These are phyloP conservation scores for Gymnothorax javanicus DNA, from an alignment of 2,797 vertebrate genomes.

Conservation along the genomic window DNA sequence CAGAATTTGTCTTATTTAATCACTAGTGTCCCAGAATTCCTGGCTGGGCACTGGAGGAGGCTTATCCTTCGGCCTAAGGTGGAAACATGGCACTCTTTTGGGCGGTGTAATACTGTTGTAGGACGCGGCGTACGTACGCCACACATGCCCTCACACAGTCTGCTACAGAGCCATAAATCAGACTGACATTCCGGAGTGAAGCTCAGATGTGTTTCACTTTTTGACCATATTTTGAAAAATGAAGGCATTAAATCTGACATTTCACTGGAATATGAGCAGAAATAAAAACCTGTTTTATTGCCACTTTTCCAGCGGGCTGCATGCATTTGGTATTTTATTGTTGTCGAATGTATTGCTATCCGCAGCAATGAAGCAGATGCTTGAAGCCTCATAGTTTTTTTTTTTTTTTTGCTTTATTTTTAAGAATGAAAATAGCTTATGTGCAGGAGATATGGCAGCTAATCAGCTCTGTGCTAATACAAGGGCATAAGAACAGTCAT, in stretches of 20 bases:
- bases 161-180: neutral
- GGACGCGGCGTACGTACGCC: neutral
- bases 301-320: neutral
- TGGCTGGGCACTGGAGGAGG: neutral
- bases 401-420: neutral
- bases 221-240: neutral
- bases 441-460: constrained; percentile 3
- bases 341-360: neutral
- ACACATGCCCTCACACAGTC: neutral
- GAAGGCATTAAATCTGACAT: neutral
- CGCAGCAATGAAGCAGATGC: neutral
- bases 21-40: too few relatives aligned
- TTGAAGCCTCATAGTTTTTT: neutral
- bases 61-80: neutral
- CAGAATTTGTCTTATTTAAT: too few relatives aligned
- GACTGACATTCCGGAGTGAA: neutral
- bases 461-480: neutral
- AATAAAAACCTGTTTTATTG: neutral
- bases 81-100: neutral
- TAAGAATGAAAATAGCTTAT: constrained; percentile 6
- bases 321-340: neutral
- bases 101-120: neutral
- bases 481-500: neutral
- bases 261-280: neutral
- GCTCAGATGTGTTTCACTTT: neutral